Evolutionary conservation across 2,113 vertebrate genomes (phyloP), one percentile per base, ranked within the genome.

Genomic region (Bombycilla garrulus): DNA sequence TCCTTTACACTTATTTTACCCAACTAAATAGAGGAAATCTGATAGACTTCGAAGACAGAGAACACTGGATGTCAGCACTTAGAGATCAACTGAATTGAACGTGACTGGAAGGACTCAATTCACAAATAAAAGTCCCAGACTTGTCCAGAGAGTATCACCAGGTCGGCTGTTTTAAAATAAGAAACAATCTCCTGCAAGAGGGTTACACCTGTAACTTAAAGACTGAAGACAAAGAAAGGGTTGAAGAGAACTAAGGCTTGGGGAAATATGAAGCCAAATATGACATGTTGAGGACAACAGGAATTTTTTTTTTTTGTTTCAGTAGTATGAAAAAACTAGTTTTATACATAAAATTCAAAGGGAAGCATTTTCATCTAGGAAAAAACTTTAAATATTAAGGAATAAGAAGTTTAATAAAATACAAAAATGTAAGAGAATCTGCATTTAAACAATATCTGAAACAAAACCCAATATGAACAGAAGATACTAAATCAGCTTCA

Each of bases 41-140:
- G 50, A 86, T 45, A 78, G 74, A 95, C 29, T 94, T 78, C 25
- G 80, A 76, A 91, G 65, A 89, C 65, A 88, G 29, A 86, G 36
- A 94, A 95, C 94, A 85, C 15, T 94, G 70, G 23, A 86, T 82
- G 45, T 71, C 92, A 85, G 29, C 9, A 26, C 77, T 82, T 92
- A 70, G 51, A 81, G 71, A 48, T 79, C 82, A 95, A 88, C 57
- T 86, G 82, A 90, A 92, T 72, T 78, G 54, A 94, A 74, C 4
- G 1, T 70, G 80, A 95, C 76, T 92, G 88, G 44, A 97, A 95
- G 66, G 47, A 77, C 60, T 50, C 35, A 95, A 81, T 74, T 67
- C 78, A 77, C 50, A 92, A 86, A 76, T 76, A 93, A 84, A 78
- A 91, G 66, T 19, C 71, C 9, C 58, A 62, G 35, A 42, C 44